Base-by-base conservation (phyloP, 2,888 invertebrate species). In the Caenorhabditis panamensis region DNA sequence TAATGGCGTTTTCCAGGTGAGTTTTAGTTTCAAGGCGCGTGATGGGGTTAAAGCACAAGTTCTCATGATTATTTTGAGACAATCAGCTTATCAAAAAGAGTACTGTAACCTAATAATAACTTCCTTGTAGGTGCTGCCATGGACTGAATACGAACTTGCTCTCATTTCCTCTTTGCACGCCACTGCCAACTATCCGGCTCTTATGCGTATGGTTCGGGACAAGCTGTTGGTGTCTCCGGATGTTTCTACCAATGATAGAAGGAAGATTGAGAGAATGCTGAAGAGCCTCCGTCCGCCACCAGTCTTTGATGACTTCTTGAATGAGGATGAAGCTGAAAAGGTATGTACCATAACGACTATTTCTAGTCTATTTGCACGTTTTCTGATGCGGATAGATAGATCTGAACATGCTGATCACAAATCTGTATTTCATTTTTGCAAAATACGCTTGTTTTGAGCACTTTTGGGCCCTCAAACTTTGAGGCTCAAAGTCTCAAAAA, bases 281-380 rank as follows among this genome's bases (percentile, higher is more conserved):
- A 79, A 68, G 49, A 64, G 59, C n/a, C 64, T 75, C 16, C 73
- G 73, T 56, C 79, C 79, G 53, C 79, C 79, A 20, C 79, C 79
- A n/a, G 79, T 79, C 1, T 79, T 79, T 47, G 49, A 75, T 31
- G 36, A 58, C 13, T 79, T 79, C 26, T 41, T 79, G 9, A 64
- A 22, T n/a, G 73, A 63, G 24, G 63, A 75, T 4, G 62, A 75
- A n/a, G 18, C 64, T 16, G 59, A 63, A 9, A 18, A 63, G 73
- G 79, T 79, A 20, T 13, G 16, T 11, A 4, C n/a, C n/a, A n/a
- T n/a, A n/a, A n/a, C n/a, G n/a, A n/a, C n/a, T n/a, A n/a, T n/a
- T n/a, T n/a, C n/a, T n/a, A n/a, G n/a, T n/a, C n/a, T n/a, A n/a
- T n/a, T n/a, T n/a, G n/a, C n/a, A n/a, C n/a, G n/a, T n/a, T n/a